phyloP scores from a whole-genome alignment of 1,140 invertebrate species.

The Trichonephila inaurata region DNA sequence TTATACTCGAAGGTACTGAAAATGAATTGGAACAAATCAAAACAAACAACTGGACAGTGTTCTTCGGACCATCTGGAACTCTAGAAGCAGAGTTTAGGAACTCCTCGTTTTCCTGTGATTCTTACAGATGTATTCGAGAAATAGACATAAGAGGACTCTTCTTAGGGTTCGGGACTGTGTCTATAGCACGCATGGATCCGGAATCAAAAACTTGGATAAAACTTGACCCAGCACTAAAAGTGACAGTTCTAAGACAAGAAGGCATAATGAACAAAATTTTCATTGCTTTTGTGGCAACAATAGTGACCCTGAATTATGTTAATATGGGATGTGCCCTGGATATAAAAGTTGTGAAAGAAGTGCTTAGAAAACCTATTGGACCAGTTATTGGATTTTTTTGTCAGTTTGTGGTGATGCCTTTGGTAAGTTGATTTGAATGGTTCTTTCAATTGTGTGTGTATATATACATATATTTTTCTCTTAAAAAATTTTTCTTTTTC shows the following conservation, averaged over 20 bases:
- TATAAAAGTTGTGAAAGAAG: conserved; percentile 86
- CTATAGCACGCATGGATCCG: not conserved
- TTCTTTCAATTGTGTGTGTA: no score
- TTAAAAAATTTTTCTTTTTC: no score
- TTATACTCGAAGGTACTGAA: not conserved
- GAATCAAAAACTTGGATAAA: not conserved
- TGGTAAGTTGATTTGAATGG: conserved; percentile 84
- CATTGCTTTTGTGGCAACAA: conserved; percentile 87
- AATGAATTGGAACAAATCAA: not conserved
- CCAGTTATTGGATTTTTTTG: conserved; percentile 89
- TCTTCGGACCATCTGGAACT: not conserved
- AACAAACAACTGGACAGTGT: not conserved
- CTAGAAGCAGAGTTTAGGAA: not conserved
- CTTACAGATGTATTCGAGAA: not conserved
- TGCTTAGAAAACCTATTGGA: conserved; percentile 88
- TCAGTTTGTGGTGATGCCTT: conserved; percentile 93
- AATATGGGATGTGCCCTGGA: conserved; percentile 96
- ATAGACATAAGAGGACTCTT: conserved; percentile 26
- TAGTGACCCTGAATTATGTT: conserved; percentile 92
- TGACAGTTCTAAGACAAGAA: conserved; percentile 41
- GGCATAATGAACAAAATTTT: conserved; percentile 82
- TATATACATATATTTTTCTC: no score
- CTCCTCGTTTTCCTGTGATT: not conserved
- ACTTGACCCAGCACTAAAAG: not conserved
- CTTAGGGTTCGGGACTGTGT: conserved; percentile 10